These are phyloP conservation scores for Ianthella basta DNA, from an alignment of 37 sponge, comb jelly and placozoan species.

Conservation along the genomic window DNA sequence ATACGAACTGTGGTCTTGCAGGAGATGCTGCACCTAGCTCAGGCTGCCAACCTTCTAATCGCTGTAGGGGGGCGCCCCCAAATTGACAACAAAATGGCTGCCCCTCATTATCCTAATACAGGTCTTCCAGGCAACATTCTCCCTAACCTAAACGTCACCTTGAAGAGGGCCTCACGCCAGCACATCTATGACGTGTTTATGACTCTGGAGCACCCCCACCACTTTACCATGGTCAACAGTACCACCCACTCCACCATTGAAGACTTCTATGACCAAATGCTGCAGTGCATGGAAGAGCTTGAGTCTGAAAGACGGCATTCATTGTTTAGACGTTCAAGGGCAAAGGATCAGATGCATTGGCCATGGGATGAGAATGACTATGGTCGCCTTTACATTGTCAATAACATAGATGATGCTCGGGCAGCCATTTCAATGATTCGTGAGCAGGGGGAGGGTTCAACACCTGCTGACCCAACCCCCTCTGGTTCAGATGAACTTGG, in stretches of 20 bases:
- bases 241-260: slow-evolving; percentile 48
- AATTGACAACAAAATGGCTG: slow-evolving; percentile 32
- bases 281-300: slow-evolving; percentile 36
- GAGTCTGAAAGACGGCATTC: no score
- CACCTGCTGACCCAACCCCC: slow-evolving; percentile 28
- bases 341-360: slow-evolving; percentile 35
- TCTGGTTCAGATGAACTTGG: neutral
- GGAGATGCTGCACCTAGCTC: slow-evolving; percentile 61
- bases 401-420: slow-evolving; percentile 34
- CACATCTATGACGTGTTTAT: slow-evolving; percentile 52
- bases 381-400: slow-evolving; percentile 14
- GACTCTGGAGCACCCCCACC: slow-evolving; percentile 41
- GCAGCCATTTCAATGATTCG: slow-evolving; percentile 41
- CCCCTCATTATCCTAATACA: slow-evolving; percentile 36
- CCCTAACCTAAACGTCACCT: slow-evolving; percentile 28
- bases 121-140: slow-evolving; percentile 53
- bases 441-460: slow-evolving; percentile 63
- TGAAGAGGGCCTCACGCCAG: slow-evolving; percentile 31
- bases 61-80: slow-evolving; percentile 47
- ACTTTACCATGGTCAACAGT: neutral
- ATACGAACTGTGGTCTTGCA: slow-evolving; percentile 49
- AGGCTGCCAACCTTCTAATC: slow-evolving; percentile 58
- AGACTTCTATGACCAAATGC: slow-evolving; percentile 47
- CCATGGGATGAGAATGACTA: slow-evolving; percentile 24
- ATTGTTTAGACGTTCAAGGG: slow-evolving; percentile 9